Percentiles rank a stretch among this genome's conserved stretches.
phyloP scores from a whole-genome alignment of 2,888 invertebrate species.

The Dasysyrphus albostriatus region DNA sequence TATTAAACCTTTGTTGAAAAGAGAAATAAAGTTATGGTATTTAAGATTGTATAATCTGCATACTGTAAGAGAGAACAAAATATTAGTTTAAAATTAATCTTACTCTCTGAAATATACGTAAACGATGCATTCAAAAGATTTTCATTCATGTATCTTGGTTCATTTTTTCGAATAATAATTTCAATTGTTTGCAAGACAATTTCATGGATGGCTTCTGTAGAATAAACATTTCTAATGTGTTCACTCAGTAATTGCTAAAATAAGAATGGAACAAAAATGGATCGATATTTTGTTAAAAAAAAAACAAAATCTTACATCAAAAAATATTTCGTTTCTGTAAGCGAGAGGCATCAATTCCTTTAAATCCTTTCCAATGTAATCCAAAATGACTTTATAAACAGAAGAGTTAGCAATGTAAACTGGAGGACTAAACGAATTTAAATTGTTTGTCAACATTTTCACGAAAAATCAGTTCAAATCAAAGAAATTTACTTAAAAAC shows the following conservation, averaged over 20 bases:
- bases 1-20: background rate
- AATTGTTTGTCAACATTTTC: background rate
- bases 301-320: slow-evolving; percentile 32
- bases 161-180: background rate
- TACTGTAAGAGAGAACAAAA: too few species aligned
- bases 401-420: slow-evolving; percentile 14
- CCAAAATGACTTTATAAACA: slow-evolving; percentile 34
- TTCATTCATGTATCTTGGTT: slow-evolving; percentile 2
- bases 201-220: slow-evolving; percentile 17
- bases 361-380: slow-evolving; percentile 23
- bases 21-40: background rate
- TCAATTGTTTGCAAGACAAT: slow-evolving; percentile 29
- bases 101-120: background rate
- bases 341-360: slow-evolving; percentile 39
- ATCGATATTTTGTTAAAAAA: too few species aligned
- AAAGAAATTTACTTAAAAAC: slow-evolving; percentile 33
- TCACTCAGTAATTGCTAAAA: slow-evolving; percentile 37
- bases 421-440: slow-evolving; percentile 38
- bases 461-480: background rate
- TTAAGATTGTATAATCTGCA: too few species aligned
- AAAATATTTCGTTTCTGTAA: slow-evolving; percentile 37
- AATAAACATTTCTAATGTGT: slow-evolving; percentile 6
- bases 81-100: background rate
- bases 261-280: background rate
- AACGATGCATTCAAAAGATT: slow-evolving; percentile 8